Evolutionary conservation across 2,797 vertebrate species (phyloP), one percentile per base, ranked within the genome.

Genomic region (Lepilemur septentrionalis): DNA sequence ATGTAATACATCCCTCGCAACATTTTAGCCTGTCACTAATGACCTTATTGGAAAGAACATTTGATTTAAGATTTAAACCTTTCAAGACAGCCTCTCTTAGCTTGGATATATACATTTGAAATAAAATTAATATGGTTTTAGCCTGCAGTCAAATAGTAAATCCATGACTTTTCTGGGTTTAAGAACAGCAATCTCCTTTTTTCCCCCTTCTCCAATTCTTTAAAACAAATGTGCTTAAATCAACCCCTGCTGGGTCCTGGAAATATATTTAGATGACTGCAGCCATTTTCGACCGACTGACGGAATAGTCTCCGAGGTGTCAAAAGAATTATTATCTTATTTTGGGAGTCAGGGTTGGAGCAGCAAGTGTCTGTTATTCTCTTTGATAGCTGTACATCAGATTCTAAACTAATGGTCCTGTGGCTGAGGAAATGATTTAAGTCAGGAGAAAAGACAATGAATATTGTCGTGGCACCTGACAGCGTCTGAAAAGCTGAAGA

Each of bases 61-160:
- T 98, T 98, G 98, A 98, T 98, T 98, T 98, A 98, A 97, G 97
- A 93, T 95, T 98, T 96, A 97, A 98, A 97, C 95, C 87, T 98
- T 98, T 98, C 93, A 90, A 25, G 87, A 96, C 97, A 98, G 97
- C 98, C 97, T 95, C 93, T 98, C 96, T 97, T 95, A 96, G 95
- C 91, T 95, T 89, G 90, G 97, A 94, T 96, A 96, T 92, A 93
- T 94, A 96, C 85, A 96, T 95, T 97, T 97, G 92, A 95, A 97
- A 96, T 95, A 97, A 97, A 98, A 98, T 98, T 98, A 98, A 97
- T 97, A 91, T 78, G 79, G 80, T 88, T 97, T 98, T 97, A 97
- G 97, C 94, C 97, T 97, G 82, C 15, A 81, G 97, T 95, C 79
- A 82, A 97, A 95, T 96, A 97, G 98, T 98, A 98, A 98, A 98